These are phyloP conservation scores for Subacronicta megacephala DNA, from an alignment of 2,888 invertebrate species.

Conservation along the genomic window DNA sequence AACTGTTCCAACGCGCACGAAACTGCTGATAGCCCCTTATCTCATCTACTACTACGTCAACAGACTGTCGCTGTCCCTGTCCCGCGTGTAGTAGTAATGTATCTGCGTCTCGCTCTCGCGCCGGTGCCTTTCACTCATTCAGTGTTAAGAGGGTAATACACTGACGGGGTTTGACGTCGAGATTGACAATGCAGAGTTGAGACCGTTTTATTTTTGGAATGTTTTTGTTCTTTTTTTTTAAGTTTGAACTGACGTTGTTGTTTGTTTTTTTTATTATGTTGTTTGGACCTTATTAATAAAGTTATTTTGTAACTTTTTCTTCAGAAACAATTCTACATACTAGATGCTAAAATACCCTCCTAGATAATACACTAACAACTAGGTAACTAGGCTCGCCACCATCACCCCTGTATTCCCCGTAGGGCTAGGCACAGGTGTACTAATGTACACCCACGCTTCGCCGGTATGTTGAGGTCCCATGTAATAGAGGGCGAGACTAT, in stretches of 20 bases:
- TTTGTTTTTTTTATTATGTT: no score
- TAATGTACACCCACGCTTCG: no score
- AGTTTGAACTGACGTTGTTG: neutral
- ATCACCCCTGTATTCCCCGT: no score
- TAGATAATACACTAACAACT: no score
- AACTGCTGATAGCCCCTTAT: conserved; percentile 87
- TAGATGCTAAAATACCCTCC: no score
- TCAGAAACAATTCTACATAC: no score
- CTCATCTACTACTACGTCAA: conserved; percentile 88
- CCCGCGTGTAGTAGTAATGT: conserved; percentile 60
- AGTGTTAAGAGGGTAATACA: conserved; percentile 53
- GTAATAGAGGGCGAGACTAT: no score
- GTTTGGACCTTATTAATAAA: no score
- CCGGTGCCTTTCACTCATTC: conserved; percentile 71
- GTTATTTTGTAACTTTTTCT: no score
- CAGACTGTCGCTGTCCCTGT: conserved; percentile 77
- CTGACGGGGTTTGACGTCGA: conserved; percentile 36
- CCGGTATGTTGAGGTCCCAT: no score
- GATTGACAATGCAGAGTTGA: conserved; percentile 29
- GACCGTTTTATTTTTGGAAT: conserved; percentile 1
- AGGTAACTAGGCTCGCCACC: no score
- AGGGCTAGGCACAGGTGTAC: no score
- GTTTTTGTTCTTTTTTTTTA: neutral
- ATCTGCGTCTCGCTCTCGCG: conserved; percentile 62
- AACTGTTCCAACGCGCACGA: conserved; percentile 71